Evolutionary conservation across 1,140 invertebrate species (phyloP).

Genomic region (Ephestia elutella): DNA sequence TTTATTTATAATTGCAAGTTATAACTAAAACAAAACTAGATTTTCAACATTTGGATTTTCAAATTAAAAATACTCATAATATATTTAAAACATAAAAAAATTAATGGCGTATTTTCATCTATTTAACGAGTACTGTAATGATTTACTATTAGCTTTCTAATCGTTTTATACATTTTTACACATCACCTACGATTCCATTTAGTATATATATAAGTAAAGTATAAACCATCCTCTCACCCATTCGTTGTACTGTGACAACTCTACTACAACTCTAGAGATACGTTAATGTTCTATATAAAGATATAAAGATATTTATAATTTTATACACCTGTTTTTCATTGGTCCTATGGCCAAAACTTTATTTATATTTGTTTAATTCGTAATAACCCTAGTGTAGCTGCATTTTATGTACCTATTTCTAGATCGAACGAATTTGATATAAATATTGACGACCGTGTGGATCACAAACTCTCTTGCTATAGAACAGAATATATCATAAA

Average conservation of each 20-base stretch:
- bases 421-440: not conserved
- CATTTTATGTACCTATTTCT: too few relatives aligned
- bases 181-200: not conserved
- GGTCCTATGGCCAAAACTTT: not conserved
- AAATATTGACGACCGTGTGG: not conserved
- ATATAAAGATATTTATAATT: slow-evolving; percentile 1
- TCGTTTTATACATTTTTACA: not conserved
- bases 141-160: not conserved
- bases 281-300: not conserved
- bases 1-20: not conserved
- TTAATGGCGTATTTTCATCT: slow-evolving; percentile 1
- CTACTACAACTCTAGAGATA: not conserved
- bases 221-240: not conserved
- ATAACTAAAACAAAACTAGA: not conserved
- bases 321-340: not conserved
- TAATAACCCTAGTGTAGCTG: not conserved
- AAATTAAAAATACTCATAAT: not conserved
- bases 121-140: not conserved
- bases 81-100: not conserved
- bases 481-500: too few relatives aligned
- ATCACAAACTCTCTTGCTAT: not conserved
- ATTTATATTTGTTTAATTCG: not conserved
- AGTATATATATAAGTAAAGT: not conserved
- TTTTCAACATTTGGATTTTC: not conserved
- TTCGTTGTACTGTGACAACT: not conserved